Base-by-base conservation (phyloP, 2,797 vertebrate species). In the Apogon hyalosoma region DNA sequence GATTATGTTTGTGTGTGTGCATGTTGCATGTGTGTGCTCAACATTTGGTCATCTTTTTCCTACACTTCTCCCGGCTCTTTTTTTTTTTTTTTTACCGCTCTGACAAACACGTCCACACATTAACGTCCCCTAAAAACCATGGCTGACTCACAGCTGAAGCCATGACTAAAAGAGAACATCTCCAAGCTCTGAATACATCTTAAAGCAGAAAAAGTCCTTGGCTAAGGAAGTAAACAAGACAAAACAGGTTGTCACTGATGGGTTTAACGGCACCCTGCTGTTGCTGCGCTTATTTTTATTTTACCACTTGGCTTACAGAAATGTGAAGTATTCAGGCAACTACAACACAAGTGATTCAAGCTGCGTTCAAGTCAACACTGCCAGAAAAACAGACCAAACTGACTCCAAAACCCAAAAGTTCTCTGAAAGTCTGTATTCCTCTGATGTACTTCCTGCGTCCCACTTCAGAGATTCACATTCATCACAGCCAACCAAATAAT, bases 371-470 rank as follows among this genome's bases (percentile, higher is more conserved):
- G 19, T 75, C 46, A 36, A 24, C 38, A 45, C 12, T 85, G 68
- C 78, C 84, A 56, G 24, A 36, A 63, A 67, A 68, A 64, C 54
- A 55, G 12, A 64, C 49, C 33, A 70, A 64, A 62, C 6, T n/a
- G 10, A 6, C 58, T 73, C 63, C 64, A 82, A 79, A 73, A 60
- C 59, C 60, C 21, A 41, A 63, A 73, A 66, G 74, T 74, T 85
- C 43, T 53, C 61, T 61, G 68, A 65, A 79, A 87, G 72, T 69
- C 52, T 66, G 62, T 9, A 24, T 46, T 7, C 21, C 49, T 69
- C 54, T 50, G 45, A 13, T 75, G 39, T 43, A 18, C 54, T 83
- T 89, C 68, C 81, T 76, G 77, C 73, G 71, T 76, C 28, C 60
- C 47, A 45, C 51, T 39, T 51, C 12, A 72, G 3, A 52, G 54